Base-by-base conservation (phyloP, 2,113 vertebrate genomes). In the Phaethon lepturus region DNA sequence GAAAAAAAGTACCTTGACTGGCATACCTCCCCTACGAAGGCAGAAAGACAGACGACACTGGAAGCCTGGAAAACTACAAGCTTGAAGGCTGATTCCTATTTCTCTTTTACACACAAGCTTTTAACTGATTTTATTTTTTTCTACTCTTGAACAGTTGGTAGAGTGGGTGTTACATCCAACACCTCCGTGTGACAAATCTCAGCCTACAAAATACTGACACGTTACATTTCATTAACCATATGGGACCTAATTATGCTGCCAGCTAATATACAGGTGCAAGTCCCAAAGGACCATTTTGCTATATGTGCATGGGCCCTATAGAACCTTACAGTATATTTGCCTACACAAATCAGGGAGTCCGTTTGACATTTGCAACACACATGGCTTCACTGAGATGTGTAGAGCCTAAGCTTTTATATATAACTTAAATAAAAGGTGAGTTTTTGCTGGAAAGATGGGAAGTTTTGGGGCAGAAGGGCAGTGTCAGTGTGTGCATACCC, bases 111-210 rank as follows among this genome's bases (percentile, higher is more conserved):
- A 66, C 42, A 58, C 25, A 75, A 81, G 28, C 68, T 85, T 96
- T 90, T 82, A 74, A 82, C 33, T 66, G 56, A 68, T 68, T 86
- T 72, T 84, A 55, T 1, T 91, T 94, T 38, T 95, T 93, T 59
- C 55, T 89, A 7, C 49, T 82, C 35, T 95, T 69, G 95, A 97
- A 96, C 97, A 97, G 89, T 96, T 97, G 96, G 97, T 69, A 97
- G 93, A 94, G 97, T 97, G 96, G 97, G 97, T 88, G 97, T 82
- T 95, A 79, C 28, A 95, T 93, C 74, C 91, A 96, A 95, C 94
- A 95, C 95, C 97, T 97, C 93, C 52, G 1, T 97, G 89, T 95
- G 94, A 97, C 93, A 96, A 94, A 91, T 97, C 96, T 96, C 95
- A 95, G 74, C 96, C 97, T 95, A 96, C 94, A 93, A 94, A 97